phyloP scores from a whole-genome alignment of 1,140 invertebrate genomes.

The Brachionus asplanchnoidis region DNA sequence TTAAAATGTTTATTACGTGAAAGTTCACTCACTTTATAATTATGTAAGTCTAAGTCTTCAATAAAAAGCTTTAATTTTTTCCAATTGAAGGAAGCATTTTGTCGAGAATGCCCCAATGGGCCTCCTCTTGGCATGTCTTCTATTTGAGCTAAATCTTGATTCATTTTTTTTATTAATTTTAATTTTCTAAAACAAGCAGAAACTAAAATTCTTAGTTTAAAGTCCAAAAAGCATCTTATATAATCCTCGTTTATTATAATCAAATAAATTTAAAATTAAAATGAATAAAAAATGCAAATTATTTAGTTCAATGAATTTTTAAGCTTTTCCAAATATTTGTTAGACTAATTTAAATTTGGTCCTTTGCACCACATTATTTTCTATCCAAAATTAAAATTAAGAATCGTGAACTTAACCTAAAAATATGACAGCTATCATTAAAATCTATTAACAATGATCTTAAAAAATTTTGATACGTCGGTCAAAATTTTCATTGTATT shows the following conservation, averaged over 20 bases:
- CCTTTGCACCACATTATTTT: no score
- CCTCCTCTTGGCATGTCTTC: conserved; percentile 54
- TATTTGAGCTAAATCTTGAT: neutral
- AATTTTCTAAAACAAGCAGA: neutral
- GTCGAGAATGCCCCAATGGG: conserved; percentile 68
- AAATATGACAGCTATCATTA: no score
- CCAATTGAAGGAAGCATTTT: conserved; percentile 71
- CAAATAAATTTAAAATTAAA: neutral
- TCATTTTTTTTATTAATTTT: neutral
- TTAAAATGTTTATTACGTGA: neutral
- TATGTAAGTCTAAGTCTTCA: conserved; percentile 67
- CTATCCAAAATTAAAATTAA: no score
- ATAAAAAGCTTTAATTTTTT: conserved; percentile 69
- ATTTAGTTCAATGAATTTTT: neutral
- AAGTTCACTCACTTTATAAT: conserved; percentile 63
- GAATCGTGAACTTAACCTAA: no score
- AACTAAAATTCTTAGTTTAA: neutral
- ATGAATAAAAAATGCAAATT: conserved; percentile 31
- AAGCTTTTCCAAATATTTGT: neutral
- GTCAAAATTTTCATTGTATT: no score
- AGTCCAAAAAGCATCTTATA: neutral
- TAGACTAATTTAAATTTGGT: neutral
- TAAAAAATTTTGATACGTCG: no score
- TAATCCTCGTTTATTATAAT: neutral
- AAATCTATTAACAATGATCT: no score